Evolutionary conservation across 64 coral and sea anemone genomes (phyloP).

Genomic region (Platygyra sinensis): DNA sequence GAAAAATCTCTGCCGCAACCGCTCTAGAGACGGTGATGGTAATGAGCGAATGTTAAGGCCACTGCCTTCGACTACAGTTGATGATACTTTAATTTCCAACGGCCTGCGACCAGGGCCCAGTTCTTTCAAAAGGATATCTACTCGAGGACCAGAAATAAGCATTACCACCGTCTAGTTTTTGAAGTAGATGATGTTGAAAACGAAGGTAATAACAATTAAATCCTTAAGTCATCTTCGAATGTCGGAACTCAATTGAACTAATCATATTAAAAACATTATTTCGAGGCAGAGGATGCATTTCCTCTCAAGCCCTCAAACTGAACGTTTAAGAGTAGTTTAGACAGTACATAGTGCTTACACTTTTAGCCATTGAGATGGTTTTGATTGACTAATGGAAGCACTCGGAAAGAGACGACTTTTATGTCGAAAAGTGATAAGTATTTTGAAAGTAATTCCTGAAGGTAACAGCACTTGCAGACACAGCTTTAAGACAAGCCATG

Average conservation of each 20-base stretch:
- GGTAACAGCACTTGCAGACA: neutral
- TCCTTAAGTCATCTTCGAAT: neutral
- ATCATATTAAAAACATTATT: neutral
- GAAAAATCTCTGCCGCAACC: conserved; percentile 6
- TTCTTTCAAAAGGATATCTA: neutral
- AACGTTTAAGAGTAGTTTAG: neutral
- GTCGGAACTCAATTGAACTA: neutral
- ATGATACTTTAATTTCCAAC: conserved; percentile 56
- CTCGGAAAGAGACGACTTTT: neutral
- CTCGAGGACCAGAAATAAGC: conserved; percentile 1
- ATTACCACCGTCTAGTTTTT: conserved; percentile 5
- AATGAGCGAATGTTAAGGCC: conserved; percentile 47
- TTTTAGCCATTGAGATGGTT: neutral
- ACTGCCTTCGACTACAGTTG: conserved; percentile 60
- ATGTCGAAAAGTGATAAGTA: neutral
- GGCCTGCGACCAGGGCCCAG: conserved; percentile 3
- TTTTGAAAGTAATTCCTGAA: neutral
- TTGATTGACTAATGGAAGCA: neutral
- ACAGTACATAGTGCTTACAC: neutral
- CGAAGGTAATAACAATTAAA: neutral
- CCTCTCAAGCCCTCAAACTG: neutral
- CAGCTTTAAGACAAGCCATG: neutral
- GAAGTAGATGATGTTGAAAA: neutral
- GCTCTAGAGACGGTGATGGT: neutral
- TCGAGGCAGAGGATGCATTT: neutral